phyloP scores from a whole-genome alignment of 1,140 invertebrate genomes.

The Belonocnema kinseyi region DNA sequence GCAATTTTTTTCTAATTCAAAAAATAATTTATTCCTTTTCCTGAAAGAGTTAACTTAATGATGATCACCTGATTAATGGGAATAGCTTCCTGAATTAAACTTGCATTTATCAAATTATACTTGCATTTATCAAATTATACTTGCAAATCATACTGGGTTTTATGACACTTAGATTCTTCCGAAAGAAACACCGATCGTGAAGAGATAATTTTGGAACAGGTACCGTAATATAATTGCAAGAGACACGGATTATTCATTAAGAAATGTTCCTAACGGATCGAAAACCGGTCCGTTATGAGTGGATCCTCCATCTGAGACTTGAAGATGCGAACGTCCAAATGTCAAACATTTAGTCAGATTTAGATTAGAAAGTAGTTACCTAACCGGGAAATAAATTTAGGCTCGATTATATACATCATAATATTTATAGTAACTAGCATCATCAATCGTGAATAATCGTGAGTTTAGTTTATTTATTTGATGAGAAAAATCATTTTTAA shows the following conservation, averaged over 20 bases:
- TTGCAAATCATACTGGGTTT: constrained; percentile 21
- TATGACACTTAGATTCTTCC: neutral
- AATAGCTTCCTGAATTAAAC: constrained; percentile 13
- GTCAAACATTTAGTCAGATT: too few species aligned
- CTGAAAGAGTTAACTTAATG: too few species aligned
- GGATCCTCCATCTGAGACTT: too few species aligned
- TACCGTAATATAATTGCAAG: constrained; percentile 19
- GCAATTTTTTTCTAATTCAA: neutral
- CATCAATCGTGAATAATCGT: too few species aligned
- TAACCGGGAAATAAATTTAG: too few species aligned
- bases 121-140: constrained; percentile 27
- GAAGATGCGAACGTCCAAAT: too few species aligned
- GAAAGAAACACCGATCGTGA: neutral
- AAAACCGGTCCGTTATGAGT: neutral
- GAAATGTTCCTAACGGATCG: neutral
- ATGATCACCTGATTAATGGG: neutral
- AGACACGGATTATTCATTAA: constrained; percentile 1
- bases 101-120: constrained; percentile 25
- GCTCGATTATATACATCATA: too few species aligned
- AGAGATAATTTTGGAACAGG: constrained; percentile 8
- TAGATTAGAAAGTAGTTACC: too few species aligned
- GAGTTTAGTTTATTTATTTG: too few species aligned
- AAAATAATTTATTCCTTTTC: neutral
- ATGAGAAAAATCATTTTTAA: too few species aligned
- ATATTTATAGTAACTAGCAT: too few species aligned